Evolutionary conservation across 2,888 invertebrate genomes (phyloP), one percentile per base, ranked within the genome.

Genomic region (Anthoptus insignis): DNA sequence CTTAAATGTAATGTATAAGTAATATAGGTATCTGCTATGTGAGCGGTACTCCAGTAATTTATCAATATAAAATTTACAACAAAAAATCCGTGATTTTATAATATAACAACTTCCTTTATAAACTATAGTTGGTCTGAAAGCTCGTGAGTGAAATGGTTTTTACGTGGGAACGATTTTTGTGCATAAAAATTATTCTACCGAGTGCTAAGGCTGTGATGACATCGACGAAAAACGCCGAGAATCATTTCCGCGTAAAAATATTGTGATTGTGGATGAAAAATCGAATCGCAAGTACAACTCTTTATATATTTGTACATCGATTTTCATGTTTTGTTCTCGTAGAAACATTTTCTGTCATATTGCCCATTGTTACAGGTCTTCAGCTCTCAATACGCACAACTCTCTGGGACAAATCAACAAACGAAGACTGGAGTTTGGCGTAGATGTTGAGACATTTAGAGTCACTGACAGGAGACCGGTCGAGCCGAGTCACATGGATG

Each of bases 321-420:
- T 80, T 73, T 76, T 65, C 74, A 72, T 73, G 67, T 73, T 37
- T 24, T 21, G 9, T 27, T 49, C 39, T n/a, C 56, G 56, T 39
- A 27, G 47, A 49, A 61, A 49, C 39, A 37, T 47, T 19, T 6
- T 42, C 60, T 63, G 71, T 71, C 73, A 70, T 70, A 73, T 73
- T 63, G 47, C 60, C 65, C 61, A 71, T 77, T 72, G 75, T 72
- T 76, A 67, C 93, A 94, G 93, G 93, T 86, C 92, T 83, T 83
- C 88, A 81, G 86, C 91, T 72, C 83, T 95, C 84, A 94, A 91
- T 79, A 85, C 94, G 74, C 94, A 94, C 87, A 88, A 94, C 82
- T 90, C 94, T 78, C 88, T 95, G 83, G 91, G 95, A 76, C 96
- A 96, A 84, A 94, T 96, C 82, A 96, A 95, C 90, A 96, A 96